Percentiles rank a stretch among this genome's conserved stretches.
These are phyloP conservation scores for Chlorodrepanis virens DNA, from an alignment of 2,113 vertebrate species.

Conservation along the genomic window DNA sequence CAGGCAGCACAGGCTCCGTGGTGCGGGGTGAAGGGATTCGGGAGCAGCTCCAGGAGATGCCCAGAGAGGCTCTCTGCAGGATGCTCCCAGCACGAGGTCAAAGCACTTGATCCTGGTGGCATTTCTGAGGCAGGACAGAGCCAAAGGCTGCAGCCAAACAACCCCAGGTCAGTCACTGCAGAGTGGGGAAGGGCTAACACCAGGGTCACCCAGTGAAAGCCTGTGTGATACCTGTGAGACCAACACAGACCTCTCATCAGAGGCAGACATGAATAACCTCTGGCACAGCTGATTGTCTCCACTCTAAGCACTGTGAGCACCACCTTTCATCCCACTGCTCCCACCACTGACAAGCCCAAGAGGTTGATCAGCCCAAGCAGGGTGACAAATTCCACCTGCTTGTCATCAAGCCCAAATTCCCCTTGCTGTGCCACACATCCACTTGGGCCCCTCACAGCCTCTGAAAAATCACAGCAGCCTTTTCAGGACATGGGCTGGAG, in stretches of 20 bases:
- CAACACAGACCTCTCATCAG: not conserved
- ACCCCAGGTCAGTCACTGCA: accelerated
- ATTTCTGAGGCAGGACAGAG: not conserved
- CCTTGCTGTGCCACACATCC: not conserved
- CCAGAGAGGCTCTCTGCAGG: accelerated
- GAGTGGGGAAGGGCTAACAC: not conserved
- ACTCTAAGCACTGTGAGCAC: too few relatives aligned
- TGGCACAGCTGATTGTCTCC: too few relatives aligned
- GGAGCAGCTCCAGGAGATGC: not conserved
- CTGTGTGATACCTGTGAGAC: accelerated
- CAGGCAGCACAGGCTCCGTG: not conserved
- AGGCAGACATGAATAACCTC: accelerated
- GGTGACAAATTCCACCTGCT: not conserved
- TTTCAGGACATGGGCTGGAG: not conserved
- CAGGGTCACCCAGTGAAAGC: not conserved
- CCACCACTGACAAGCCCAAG: not conserved
- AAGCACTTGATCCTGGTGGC: not conserved
- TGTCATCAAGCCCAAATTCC: not conserved
- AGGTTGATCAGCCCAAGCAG: not conserved
- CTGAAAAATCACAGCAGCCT: not conserved
- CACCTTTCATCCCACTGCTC: not conserved
- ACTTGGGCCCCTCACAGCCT: not conserved
- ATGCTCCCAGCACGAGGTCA: not conserved
- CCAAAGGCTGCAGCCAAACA: not conserved
- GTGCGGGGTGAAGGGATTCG: accelerated